A percentile compares a stretch with the other conserved stretches of the same genome.
Conservation (phyloP, 2,888 invertebrate species). For the Rhamphomyia laevipes region DNA sequence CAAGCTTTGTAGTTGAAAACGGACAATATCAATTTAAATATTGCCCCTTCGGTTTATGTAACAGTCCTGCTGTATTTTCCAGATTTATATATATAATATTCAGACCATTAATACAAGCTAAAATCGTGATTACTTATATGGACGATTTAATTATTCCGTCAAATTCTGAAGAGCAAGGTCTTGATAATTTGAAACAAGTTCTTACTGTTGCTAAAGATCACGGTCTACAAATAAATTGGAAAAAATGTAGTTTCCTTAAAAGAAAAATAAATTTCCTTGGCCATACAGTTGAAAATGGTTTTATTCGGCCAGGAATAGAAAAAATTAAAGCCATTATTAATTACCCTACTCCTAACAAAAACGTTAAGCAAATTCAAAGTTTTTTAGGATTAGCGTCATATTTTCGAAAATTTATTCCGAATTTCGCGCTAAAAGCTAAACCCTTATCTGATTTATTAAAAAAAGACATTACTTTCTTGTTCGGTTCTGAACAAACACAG, state of each 20-base stretch:
- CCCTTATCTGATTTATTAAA: constrained; percentile 5
- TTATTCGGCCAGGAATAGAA: background rate
- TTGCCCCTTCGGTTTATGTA: constrained; percentile 13
- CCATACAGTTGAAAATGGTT: background rate
- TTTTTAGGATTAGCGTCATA: constrained; percentile 9
- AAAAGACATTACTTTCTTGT: too few relatives aligned
- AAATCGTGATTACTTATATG: background rate
- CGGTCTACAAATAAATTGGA: background rate
- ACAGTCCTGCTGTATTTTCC: constrained; percentile 13
- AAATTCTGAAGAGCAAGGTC: background rate
- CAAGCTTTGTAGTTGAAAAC: too few relatives aligned
- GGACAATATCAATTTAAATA: constrained; percentile 14
- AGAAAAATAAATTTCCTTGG: background rate
- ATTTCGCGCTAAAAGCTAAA: constrained; percentile 4
- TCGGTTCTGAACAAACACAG: too few relatives aligned
- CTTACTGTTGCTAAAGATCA: background rate
- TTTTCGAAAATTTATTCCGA: constrained; percentile 7
- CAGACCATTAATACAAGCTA: background rate
- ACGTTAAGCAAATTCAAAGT: constrained; percentile 8
- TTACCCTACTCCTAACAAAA: background rate
- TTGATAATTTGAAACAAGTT: background rate
- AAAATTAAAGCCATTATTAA: background rate
- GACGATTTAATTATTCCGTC: constrained; percentile 5
- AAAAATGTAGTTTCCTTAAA: background rate
- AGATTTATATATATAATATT: constrained; percentile 10